Evolutionary conservation across 2,797 vertebrate species (phyloP).

Genomic region (Myotis vivesi): DNA sequence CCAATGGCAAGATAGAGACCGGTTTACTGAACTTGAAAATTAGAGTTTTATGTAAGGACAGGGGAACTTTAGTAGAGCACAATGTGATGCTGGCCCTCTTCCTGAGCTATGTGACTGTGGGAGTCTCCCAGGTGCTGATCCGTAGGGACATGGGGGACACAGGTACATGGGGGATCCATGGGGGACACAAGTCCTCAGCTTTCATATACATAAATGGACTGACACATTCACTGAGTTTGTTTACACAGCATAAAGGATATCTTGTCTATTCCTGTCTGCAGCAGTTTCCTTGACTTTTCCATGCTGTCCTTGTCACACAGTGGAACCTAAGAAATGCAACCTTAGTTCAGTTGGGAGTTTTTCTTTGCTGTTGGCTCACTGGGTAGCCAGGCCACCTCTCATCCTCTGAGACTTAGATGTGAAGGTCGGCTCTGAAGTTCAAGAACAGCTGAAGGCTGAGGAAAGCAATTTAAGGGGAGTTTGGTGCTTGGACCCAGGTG

Average conservation of each 20-base stretch:
- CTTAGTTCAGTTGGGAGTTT: neutral
- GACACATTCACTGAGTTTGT: neutral
- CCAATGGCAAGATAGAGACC: constrained; percentile 60
- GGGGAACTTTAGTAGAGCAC: neutral
- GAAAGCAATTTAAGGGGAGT: neutral
- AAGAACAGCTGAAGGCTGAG: neutral
- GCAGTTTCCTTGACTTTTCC: neutral
- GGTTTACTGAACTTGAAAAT: constrained; percentile 40
- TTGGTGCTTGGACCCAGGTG: neutral
- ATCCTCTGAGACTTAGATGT: neutral
- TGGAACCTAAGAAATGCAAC: neutral
- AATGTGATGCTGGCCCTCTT: neutral
- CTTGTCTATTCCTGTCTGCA: neutral
- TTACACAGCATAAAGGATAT: neutral
- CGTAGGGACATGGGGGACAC: rapidly evolving
- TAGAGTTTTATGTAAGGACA: constrained; percentile 61
- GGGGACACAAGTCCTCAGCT: neutral
- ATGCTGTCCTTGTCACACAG: neutral
- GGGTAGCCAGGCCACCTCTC: neutral
- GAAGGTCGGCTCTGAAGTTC: neutral
- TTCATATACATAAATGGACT: neutral
- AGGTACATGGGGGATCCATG: neutral
- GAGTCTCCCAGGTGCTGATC: neutral
- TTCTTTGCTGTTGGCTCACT: neutral
- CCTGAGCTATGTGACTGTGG: neutral